Conservation (phyloP, 2,113 vertebrate genomes). For the Mormyrus iriodes region DNA sequence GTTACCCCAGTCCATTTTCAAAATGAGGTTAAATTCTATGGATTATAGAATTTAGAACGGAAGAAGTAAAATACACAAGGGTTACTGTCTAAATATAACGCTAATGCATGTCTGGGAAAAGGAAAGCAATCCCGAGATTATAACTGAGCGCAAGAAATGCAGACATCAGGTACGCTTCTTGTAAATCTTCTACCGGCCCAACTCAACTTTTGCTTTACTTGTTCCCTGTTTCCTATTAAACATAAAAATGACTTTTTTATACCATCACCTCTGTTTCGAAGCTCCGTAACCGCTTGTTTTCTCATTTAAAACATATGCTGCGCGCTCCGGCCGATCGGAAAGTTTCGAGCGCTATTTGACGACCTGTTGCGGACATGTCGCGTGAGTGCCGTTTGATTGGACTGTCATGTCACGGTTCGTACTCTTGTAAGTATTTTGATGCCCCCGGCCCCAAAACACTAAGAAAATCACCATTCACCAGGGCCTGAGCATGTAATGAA, state of each 20-base stretch:
- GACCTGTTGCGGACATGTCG: slow-evolving; percentile 28
- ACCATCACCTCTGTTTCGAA: slow-evolving; percentile 32
- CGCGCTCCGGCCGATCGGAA: slow-evolving; percentile 29
- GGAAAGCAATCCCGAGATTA: slow-evolving; percentile 27
- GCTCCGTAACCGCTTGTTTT: slow-evolving; percentile 3
- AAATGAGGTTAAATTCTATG: too few relatives aligned
- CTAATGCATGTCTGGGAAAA: background rate
- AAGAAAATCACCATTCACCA: background rate
- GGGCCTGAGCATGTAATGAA: background rate
- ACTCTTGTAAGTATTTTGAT: slow-evolving; percentile 24
- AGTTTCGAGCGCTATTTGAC: slow-evolving; percentile 54
- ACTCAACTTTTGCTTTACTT: slow-evolving; percentile 38
- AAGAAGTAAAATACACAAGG: too few relatives aligned
- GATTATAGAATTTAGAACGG: too few relatives aligned
- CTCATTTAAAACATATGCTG: slow-evolving; percentile 24
- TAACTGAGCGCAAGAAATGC: slow-evolving; percentile 43
- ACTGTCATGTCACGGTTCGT: slow-evolving; percentile 23
- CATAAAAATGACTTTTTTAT: slow-evolving; percentile 48
- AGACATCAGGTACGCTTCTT: slow-evolving; percentile 50
- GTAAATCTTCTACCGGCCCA: slow-evolving; percentile 51
- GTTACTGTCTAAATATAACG: background rate
- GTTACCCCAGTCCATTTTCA: too few relatives aligned
- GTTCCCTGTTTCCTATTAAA: slow-evolving; percentile 46
- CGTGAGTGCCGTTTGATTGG: slow-evolving; percentile 32
- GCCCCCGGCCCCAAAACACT: background rate